Evolutionary conservation across 2,888 invertebrate genomes (phyloP), one percentile per base, ranked within the genome.

Genomic region (Phaonia tiefii): DNA sequence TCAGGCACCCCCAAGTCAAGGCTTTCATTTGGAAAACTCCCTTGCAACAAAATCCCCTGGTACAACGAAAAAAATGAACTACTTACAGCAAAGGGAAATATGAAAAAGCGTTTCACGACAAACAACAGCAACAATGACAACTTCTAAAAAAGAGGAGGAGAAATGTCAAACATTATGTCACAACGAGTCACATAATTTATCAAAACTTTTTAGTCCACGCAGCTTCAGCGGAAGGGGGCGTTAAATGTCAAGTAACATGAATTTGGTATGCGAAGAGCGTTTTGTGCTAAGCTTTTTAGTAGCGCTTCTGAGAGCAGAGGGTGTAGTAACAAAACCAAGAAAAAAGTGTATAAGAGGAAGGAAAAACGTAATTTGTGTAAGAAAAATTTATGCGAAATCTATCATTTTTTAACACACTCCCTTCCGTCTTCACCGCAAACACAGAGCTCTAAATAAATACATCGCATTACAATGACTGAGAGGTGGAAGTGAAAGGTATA

Each of bases 151-250:
- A 15, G 60, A 17, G 17, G 39, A 60, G 60, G 60, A 17, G 39
- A 72, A 67, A 42, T 31, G 39, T 56, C 70, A 69, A 63, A 54
- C 60, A 80, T 67, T 60, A 46, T 80, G 78, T 78, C 71, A 81
- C 60, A 72, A 58, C 39, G 44, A 78, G 75, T 79, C 67, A 63
- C 26, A 80, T 77, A 83, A 84, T 81, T 84, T 83, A 77, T 83
- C 77, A 84, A 79, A 75, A 79, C 17, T 75, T 71, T 79, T 75
- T 65, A n/a, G n/a, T n/a, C 46, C 44, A 4, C 39, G 37, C 15
- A 20, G 60, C 8, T 39, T 13, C 1, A 15, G 39, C 31, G 37
- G 37, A 17, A 58, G 58, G 13, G 26, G n/a, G 31, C 60, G 17
- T 60, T 60, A 10, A 20, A 20, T 60, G 60, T 15, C 60, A 60